These are phyloP conservation scores for Rousettus leschenaultii DNA, from an alignment of 2,113 vertebrate genomes.

Conservation along the genomic window DNA sequence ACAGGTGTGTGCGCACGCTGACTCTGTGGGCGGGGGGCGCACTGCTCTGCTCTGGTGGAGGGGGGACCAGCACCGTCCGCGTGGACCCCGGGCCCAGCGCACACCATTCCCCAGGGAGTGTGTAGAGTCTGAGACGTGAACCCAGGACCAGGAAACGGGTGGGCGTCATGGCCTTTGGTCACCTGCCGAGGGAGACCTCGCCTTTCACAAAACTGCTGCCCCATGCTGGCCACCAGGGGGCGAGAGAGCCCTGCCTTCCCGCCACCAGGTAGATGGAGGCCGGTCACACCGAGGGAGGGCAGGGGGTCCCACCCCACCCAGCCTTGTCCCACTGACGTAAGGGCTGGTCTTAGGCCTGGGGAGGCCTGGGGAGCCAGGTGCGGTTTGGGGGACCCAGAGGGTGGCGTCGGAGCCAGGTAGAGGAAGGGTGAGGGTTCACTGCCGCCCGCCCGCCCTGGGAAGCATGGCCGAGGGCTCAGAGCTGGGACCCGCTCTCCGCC, in stretches of 20 bases:
- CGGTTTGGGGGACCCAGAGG: neutral
- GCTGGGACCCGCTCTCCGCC: too few species aligned
- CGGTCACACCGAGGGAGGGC: accelerated
- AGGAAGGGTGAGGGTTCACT: neutral
- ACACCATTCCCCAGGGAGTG: neutral
- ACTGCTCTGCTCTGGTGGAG: neutral
- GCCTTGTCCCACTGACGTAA: neutral
- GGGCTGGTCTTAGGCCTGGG: neutral
- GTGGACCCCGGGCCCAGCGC: neutral
- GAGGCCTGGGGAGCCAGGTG: neutral
- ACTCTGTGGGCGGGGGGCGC: neutral
- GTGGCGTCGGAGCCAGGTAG: neutral
- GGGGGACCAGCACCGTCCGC: neutral
- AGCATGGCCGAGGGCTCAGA: too few species aligned
- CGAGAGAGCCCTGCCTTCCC: neutral
- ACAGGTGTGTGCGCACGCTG: neutral
- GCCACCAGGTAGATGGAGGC: accelerated
- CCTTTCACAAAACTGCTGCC: neutral
- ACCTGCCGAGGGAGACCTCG: neutral
- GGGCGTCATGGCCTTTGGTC: neutral
- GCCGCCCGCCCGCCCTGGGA: too few species aligned
- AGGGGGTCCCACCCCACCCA: neutral
- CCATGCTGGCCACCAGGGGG: neutral
- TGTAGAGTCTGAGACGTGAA: neutral
- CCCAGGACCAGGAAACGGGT: neutral